Percentiles rank a stretch among this genome's conserved stretches.
Evolutionary conservation across 2,113 vertebrate species (phyloP).

Genomic region (Neotragus pygmaeus): DNA sequence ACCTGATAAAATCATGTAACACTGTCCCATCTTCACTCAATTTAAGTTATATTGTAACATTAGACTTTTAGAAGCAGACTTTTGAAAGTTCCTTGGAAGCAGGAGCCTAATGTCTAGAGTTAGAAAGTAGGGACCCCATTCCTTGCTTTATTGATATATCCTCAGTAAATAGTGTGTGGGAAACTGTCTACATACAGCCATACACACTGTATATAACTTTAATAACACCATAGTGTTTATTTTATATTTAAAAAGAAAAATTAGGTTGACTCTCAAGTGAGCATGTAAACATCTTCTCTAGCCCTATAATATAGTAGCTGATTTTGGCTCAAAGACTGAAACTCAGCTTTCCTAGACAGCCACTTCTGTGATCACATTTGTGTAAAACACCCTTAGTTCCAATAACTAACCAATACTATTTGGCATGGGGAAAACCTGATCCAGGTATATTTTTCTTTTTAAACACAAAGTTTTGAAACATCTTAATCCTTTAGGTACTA

Average conservation of each 20-base stretch:
- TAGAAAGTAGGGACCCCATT: neutral
- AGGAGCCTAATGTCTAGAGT: neutral
- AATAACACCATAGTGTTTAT: neutral
- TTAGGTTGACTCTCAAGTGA: neutral
- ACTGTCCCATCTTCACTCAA: neutral
- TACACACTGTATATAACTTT: neutral
- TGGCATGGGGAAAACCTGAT: neutral
- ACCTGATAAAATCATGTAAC: neutral
- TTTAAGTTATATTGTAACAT: neutral
- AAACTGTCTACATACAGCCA: neutral
- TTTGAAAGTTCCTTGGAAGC: neutral
- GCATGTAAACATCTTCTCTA: neutral
- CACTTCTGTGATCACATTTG: neutral
- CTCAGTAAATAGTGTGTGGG: neutral
- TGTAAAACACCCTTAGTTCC: neutral
- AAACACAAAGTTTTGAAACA: neutral
- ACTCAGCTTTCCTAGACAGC: neutral
- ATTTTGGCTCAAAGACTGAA: neutral
- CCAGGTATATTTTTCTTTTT: neutral
- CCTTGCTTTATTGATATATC: neutral
- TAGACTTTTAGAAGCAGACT: neutral
- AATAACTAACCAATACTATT: neutral
- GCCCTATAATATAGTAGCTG: neutral
- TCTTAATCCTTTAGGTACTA: neutral
- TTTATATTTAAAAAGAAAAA: slow-evolving; percentile 11